phyloP scores from a whole-genome alignment of 2,113 vertebrate species.

The Zosterops lateralis region DNA sequence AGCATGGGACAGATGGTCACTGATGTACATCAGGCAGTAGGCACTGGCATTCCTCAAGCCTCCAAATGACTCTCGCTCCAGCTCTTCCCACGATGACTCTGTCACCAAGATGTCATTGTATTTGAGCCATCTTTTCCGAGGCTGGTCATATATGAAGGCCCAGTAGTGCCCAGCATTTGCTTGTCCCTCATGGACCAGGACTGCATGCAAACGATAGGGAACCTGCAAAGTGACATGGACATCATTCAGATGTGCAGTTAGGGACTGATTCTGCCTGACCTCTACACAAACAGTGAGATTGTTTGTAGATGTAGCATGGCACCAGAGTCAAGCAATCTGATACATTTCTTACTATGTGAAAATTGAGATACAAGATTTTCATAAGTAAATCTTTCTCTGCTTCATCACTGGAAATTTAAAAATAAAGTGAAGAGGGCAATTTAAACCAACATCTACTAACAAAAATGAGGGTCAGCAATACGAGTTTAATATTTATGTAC shows the following conservation, averaged over 20 bases:
- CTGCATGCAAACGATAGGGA: conserved; percentile 91
- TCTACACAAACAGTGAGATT: neutral
- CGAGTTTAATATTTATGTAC: rapidly evolving
- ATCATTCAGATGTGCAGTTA: rapidly evolving
- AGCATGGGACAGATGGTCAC: conserved; percentile 72
- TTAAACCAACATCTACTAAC: neutral
- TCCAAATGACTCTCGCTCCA: conserved; percentile 91
- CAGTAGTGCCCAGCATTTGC: conserved; percentile 96
- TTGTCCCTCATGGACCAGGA: conserved; percentile 95
- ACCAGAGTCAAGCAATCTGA: neutral
- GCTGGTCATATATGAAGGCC: conserved; percentile 91
- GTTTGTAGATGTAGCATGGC: neutral
- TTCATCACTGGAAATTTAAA: neutral
- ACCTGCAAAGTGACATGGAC: conserved; percentile 69
- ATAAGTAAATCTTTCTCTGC: neutral
- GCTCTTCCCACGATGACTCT: conserved; percentile 92
- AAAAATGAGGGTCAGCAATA: neutral
- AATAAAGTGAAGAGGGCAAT: neutral
- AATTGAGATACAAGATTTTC: neutral
- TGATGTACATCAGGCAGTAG: conserved; percentile 97
- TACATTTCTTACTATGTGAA: rapidly evolving
- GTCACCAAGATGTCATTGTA: conserved; percentile 93
- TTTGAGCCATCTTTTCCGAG: conserved; percentile 88
- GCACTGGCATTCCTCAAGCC: conserved; percentile 92
- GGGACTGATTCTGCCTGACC: neutral